Evolutionary conservation across 2,888 invertebrate genomes (phyloP).

Genomic region (Cataglyphis albicans): DNA sequence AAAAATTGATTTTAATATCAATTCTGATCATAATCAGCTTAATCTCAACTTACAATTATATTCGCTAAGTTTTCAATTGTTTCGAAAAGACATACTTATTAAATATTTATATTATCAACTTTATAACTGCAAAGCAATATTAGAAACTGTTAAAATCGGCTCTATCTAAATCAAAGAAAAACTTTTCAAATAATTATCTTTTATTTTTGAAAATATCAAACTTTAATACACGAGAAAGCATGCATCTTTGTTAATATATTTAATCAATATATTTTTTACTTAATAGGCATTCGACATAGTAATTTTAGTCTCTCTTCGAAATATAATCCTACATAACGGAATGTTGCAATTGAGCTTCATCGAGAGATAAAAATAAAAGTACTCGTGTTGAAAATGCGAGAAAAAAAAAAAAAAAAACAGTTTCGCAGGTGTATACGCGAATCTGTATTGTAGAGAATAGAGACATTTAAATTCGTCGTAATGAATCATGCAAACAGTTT

Average conservation of each 20-base stretch:
- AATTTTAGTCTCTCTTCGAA: not conserved
- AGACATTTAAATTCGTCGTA: not conserved
- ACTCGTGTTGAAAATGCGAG: not conserved
- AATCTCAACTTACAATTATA: not conserved
- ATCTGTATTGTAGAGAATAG: not conserved
- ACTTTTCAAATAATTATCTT: not conserved
- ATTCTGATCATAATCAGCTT: not conserved
- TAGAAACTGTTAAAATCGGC: not conserved
- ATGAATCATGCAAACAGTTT: conserved; percentile 27
- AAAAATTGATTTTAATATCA: not conserved
- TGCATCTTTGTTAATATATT: not conserved
- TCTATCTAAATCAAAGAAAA: not conserved
- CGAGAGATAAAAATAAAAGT: not conserved
- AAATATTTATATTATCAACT: too few species aligned
- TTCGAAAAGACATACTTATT: not conserved
- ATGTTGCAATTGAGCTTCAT: not conserved
- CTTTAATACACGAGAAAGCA: not conserved
- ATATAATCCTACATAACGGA: not conserved
- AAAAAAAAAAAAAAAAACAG: not conserved
- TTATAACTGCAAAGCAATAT: too few species aligned
- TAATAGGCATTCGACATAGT: not conserved
- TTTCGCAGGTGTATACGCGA: not conserved
- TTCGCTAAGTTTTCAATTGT: not conserved
- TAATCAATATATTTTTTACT: not conserved
- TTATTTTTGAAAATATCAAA: not conserved